Percentiles rank a stretch among this genome's conserved stretches.
Conservation (phyloP, 2,888 invertebrate genomes). For the Teleiodes luculella region DNA sequence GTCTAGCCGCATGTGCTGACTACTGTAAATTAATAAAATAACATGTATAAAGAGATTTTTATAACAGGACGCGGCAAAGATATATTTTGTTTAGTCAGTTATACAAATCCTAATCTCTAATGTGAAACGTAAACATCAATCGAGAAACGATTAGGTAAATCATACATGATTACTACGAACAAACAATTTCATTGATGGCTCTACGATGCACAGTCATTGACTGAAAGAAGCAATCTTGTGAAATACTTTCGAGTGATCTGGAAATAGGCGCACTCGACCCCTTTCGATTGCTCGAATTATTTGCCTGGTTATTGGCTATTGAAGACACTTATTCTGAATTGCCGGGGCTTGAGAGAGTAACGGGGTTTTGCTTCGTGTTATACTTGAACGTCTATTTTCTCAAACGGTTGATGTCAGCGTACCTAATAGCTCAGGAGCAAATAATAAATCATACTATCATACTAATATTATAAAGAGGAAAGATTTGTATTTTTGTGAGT, state of each 20-base stretch:
- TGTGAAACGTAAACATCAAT: no score
- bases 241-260: slow-evolving; percentile 19
- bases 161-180: neutral
- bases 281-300: slow-evolving; percentile 34
- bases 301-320: slow-evolving; percentile 38
- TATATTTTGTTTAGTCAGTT: neutral
- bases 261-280: slow-evolving; percentile 27
- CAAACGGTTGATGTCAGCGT: neutral
- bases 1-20: no score
- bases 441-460: neutral
- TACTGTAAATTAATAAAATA: no score
- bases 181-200: neutral
- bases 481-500: no score
- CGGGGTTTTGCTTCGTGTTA: slow-evolving; percentile 31
- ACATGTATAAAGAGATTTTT: no score
- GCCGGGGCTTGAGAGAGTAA: slow-evolving; percentile 33
- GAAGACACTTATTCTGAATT: slow-evolving; percentile 33
- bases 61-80: no score
- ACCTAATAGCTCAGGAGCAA: neutral
- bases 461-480: no score
- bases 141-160: neutral
- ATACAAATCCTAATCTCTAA: no score
- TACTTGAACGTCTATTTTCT: neutral
- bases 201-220: neutral
- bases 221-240: slow-evolving; percentile 16